These are phyloP conservation scores for Halocynthia aurantium DNA, from an alignment of 23 tunicate species.

Conservation along the genomic window DNA sequence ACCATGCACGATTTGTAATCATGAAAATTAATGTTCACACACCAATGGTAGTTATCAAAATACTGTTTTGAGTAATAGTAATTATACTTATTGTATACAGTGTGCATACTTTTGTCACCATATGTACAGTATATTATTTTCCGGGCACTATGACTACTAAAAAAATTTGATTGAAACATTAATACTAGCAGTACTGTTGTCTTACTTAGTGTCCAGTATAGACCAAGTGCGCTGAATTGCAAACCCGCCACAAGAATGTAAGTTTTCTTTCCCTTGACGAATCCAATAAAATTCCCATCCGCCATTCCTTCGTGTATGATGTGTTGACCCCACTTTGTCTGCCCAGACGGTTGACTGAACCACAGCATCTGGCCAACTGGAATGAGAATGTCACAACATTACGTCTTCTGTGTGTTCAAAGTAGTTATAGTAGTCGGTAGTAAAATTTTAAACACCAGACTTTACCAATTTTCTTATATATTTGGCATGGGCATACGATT, in stretches of 20 bases:
- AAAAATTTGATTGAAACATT: too few species aligned
- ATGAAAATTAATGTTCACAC: too few species aligned
- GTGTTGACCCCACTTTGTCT: slow-evolving; percentile 61
- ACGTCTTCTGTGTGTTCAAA: neutral
- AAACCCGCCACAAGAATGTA: slow-evolving; percentile 80
- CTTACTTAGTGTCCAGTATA: slow-evolving; percentile 90
- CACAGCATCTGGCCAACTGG: slow-evolving; percentile 90
- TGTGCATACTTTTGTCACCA: too few species aligned
- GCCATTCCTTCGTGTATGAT: slow-evolving; percentile 94
- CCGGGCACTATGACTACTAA: too few species aligned
- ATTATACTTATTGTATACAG: too few species aligned
- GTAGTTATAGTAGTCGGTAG: too few species aligned
- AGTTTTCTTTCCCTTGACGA: slow-evolving; percentile 51
- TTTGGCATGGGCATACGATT: neutral
- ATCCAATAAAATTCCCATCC: slow-evolving; percentile 82
- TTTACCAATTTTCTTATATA: neutral
- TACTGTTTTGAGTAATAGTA: too few species aligned
- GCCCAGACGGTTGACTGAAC: slow-evolving; percentile 83
- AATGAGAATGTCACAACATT: neutral
- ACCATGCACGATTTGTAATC: too few species aligned
- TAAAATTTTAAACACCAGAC: neutral
- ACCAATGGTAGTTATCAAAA: too few species aligned
- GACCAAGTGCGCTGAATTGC: slow-evolving; percentile 69
- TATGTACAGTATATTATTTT: too few species aligned
- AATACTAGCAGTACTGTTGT: too few species aligned